Conservation (phyloP, 1,140 invertebrate genomes). For the Acyrthosiphon pisum region DNA sequence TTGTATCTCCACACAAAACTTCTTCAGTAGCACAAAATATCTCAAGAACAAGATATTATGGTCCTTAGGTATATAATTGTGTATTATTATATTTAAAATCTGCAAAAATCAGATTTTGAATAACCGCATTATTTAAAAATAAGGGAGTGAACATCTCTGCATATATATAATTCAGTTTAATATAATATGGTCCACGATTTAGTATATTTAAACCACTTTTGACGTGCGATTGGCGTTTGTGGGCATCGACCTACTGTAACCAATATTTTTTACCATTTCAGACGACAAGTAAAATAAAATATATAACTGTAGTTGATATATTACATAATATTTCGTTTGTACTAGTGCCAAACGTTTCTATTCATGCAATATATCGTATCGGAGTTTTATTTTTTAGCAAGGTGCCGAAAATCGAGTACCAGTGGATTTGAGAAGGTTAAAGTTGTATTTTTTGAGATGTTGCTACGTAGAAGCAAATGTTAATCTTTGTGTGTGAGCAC, state of each 20-base stretch:
- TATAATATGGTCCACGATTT: neutral
- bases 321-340: slow-evolving; percentile 17
- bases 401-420: neutral
- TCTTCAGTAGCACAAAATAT: no score
- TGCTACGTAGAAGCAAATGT: neutral
- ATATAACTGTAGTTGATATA: neutral
- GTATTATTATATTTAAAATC: no score
- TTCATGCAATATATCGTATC: neutral
- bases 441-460: neutral
- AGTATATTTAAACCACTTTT: neutral
- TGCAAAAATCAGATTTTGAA: no score
- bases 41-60: no score
- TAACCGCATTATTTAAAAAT: no score
- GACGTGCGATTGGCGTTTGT: neutral
- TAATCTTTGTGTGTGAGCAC: neutral
- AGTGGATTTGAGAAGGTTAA: neutral
- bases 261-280: neutral
- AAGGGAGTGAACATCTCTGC: no score
- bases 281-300: neutral
- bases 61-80: no score
- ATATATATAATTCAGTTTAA: neutral
- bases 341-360: neutral
- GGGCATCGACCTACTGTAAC: neutral
- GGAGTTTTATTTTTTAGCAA: neutral
- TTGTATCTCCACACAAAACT: no score